Evolutionary conservation across 1,140 invertebrate genomes (phyloP).

Genomic region (silkworm (Bombyx mori)): ASM3026992v2 NC_085123.1:8664001-8664500

Average conservation of each 20-base stretch:
- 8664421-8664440: constrained; percentile 93
- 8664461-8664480: constrained; percentile 83
- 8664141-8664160: no score
- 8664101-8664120: no score
- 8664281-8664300: constrained; percentile 7
- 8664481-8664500: constrained; percentile 96
- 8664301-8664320: constrained; percentile 88
- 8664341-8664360: constrained; percentile 98
- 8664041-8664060: no score
- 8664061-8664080: no score
- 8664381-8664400: constrained; percentile 91
- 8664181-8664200: constrained; percentile 4
- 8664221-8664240: constrained; percentile 1
- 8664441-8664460: constrained; percentile 85
- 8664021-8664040: no score
- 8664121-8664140: no score
- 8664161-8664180: neutral
- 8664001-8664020: no score
- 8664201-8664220: constrained; percentile 4
- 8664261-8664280: constrained; percentile 5
- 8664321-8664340: constrained; percentile 90
- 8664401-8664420: constrained; percentile 92
- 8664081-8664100: no score
- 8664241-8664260: neutral
- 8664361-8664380: constrained; percentile 93